A percentile compares a stretch with the other conserved stretches of the same genome.
These are phyloP conservation scores for Sarcophaga carnaria DNA, from an alignment of 2,888 invertebrate species.

Conservation along the genomic window DNA sequence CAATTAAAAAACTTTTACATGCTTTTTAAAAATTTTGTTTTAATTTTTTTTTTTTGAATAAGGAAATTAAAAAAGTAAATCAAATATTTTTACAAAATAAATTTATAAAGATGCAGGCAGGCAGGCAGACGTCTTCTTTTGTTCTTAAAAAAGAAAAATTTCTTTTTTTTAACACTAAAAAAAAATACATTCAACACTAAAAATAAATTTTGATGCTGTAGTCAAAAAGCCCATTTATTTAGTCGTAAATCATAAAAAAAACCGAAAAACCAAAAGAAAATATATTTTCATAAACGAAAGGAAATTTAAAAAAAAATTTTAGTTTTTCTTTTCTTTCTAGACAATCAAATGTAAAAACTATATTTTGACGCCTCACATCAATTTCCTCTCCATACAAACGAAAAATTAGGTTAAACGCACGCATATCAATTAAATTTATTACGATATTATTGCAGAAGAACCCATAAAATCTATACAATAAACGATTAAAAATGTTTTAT, in stretches of 20 bases:
- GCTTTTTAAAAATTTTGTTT: neutral
- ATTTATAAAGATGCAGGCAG: neutral
- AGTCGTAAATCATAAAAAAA: neutral
- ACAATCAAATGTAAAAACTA: too few relatives aligned
- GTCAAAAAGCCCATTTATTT: neutral
- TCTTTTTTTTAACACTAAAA: neutral
- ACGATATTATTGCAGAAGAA: too few relatives aligned
- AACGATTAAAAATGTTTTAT: too few relatives aligned
- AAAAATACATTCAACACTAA: slow-evolving; percentile 2
- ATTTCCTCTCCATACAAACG: slow-evolving; percentile 1
- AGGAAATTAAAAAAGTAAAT: neutral
- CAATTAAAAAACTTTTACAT: slow-evolving; percentile 42
- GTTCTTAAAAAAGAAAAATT: neutral
- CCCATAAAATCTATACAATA: too few relatives aligned
- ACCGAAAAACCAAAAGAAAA: neutral
- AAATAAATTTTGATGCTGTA: neutral
- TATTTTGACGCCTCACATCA: slow-evolving; percentile 26
- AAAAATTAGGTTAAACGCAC: too few relatives aligned
- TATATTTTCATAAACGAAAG: neutral
- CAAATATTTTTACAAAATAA: neutral
- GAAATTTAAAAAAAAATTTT: too few relatives aligned
- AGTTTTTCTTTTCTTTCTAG: too few relatives aligned
- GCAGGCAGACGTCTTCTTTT: neutral
- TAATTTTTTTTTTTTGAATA: too few relatives aligned
- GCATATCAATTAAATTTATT: too few relatives aligned